These are phyloP conservation scores for Mus pahari DNA, from an alignment of 2,113 vertebrate genomes.

Conservation along the genomic window DNA sequence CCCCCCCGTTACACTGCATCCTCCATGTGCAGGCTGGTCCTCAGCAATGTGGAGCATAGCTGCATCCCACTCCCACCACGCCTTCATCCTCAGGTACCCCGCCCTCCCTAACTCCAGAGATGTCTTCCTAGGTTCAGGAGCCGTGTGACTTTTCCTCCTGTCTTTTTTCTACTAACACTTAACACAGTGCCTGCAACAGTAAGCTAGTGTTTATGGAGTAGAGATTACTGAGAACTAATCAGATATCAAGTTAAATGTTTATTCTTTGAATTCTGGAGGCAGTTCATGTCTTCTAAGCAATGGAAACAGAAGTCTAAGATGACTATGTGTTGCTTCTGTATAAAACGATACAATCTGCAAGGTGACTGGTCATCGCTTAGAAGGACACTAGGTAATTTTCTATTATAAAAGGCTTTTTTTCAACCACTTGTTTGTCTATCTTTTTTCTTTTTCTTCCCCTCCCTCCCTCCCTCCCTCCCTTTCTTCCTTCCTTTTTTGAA, in stretches of 20 bases:
- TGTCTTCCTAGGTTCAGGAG: not conserved
- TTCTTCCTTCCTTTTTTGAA: accelerated
- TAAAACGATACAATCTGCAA: not conserved
- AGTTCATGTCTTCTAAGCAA: slow-evolving; percentile 18
- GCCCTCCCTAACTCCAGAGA: not conserved
- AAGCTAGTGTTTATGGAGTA: not conserved
- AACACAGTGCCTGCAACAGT: not conserved
- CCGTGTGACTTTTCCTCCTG: not conserved
- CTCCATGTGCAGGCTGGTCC: too few species aligned
- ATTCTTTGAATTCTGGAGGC: slow-evolving; percentile 13
- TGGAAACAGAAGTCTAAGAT: not conserved
- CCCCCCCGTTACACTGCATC: not conserved
- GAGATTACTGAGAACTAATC: not conserved
- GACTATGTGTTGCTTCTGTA: not conserved
- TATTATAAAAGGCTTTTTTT: not conserved
- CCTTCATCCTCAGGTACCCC: not conserved
- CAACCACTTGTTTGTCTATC: too few species aligned
- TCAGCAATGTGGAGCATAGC: not conserved
- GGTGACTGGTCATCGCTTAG: not conserved
- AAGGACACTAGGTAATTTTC: not conserved
- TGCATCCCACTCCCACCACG: not conserved
- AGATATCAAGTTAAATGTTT: slow-evolving; percentile 47
- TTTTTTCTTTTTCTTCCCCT: not conserved
- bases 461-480: accelerated
- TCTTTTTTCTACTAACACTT: not conserved